These are phyloP conservation scores for Pandemis cinnamomeana DNA, from an alignment of 2,888 invertebrate species.

Conservation along the genomic window DNA sequence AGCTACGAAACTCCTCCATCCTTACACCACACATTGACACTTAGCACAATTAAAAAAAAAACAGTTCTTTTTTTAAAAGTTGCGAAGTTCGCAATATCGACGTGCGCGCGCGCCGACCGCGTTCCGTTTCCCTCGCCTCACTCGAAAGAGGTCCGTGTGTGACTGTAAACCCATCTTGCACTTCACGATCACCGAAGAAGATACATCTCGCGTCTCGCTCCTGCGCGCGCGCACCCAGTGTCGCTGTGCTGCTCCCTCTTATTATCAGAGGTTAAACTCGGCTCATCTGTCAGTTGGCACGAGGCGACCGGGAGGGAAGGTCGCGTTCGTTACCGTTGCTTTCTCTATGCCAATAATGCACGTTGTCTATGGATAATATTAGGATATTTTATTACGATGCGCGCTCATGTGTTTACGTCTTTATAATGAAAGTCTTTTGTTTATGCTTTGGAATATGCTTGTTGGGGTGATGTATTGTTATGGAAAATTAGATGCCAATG, in stretches of 20 bases:
- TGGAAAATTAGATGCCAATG: neutral
- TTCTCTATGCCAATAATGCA: constrained; percentile 76
- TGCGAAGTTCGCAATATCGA: constrained; percentile 54
- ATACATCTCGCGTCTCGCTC: constrained; percentile 71
- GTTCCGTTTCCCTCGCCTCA: constrained; percentile 75
- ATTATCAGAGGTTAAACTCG: constrained; percentile 83
- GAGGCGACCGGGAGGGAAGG: constrained; percentile 77
- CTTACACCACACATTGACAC: constrained; percentile 56
- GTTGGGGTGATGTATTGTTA: neutral
- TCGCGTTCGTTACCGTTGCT: constrained; percentile 74
- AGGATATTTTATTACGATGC: constrained; percentile 9
- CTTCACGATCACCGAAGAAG: constrained; percentile 83
- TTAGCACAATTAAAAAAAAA: constrained; percentile 24
- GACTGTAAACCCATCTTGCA: constrained; percentile 83
- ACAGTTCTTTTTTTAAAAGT: constrained; percentile 40
- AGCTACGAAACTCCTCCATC: constrained; percentile 56
- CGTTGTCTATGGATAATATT: constrained; percentile 54
- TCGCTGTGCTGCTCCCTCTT: constrained; percentile 70
- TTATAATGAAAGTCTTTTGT: neutral
- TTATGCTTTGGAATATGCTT: neutral
- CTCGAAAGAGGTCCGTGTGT: constrained; percentile 83
- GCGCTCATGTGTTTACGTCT: neutral
- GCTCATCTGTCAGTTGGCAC: constrained; percentile 82
- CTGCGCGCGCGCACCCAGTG: constrained; percentile 50
- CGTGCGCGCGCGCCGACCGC: constrained; percentile 76